A percentile compares a stretch with the other conserved stretches of the same genome.
These are phyloP conservation scores for Elaphurus davidianus DNA, from an alignment of 2,113 vertebrate species.

Conservation along the genomic window DNA sequence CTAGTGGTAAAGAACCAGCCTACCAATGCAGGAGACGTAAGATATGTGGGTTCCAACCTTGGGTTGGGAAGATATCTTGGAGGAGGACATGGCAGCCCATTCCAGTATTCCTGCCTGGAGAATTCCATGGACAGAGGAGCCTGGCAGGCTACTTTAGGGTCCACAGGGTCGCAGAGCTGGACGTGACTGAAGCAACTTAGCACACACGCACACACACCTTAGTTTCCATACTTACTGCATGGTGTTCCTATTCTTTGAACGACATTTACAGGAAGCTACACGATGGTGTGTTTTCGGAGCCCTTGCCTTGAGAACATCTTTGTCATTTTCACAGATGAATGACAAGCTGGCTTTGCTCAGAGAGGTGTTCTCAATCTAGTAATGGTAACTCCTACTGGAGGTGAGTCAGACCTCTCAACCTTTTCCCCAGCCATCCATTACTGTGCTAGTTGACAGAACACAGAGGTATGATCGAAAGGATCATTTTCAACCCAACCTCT, in stretches of 20 bases:
- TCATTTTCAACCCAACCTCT: background rate
- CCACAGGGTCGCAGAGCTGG: fast-evolving
- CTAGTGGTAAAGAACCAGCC: background rate
- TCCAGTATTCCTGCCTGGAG: background rate
- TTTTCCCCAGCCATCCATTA: background rate
- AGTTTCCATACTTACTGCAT: background rate
- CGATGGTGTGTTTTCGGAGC: background rate
- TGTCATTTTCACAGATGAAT: background rate
- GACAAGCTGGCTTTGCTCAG: background rate
- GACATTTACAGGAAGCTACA: background rate
- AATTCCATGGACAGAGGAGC: background rate
- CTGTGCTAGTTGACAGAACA: background rate
- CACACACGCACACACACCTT: background rate
- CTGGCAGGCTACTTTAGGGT: background rate
- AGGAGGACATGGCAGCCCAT: background rate
- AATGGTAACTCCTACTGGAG: background rate
- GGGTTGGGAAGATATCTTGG: background rate
- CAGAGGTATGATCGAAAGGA: background rate
- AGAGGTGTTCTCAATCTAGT: background rate
- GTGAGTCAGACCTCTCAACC: background rate
- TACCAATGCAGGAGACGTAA: background rate
- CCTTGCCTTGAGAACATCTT: background rate
- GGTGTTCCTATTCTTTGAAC: background rate
- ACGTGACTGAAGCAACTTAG: background rate
- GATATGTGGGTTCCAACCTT: background rate